Conservation (phyloP, 2,113 vertebrate species). For the Grallaria varia region DNA sequence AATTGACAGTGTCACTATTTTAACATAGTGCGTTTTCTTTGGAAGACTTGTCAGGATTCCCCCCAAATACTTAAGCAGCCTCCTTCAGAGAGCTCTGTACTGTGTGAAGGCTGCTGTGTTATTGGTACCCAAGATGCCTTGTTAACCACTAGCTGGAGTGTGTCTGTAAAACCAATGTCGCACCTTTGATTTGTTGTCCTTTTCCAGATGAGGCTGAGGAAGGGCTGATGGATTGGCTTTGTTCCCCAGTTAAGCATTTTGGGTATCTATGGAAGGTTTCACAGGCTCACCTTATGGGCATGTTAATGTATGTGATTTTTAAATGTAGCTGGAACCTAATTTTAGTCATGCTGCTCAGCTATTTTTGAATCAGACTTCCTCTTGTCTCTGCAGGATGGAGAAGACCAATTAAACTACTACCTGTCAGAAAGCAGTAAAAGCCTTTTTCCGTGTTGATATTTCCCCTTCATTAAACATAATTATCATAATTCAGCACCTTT, state of each 20-base stretch:
- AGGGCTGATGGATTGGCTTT: neutral
- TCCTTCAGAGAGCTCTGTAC: neutral
- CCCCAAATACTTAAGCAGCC: neutral
- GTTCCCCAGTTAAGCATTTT: neutral
- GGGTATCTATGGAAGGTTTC: neutral
- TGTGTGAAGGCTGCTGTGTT: neutral
- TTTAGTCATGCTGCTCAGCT: neutral
- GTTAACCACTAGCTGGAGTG: accelerated
- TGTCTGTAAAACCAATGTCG: neutral
- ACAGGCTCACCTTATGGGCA: neutral
- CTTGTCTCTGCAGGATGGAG: neutral
- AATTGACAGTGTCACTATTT: neutral
- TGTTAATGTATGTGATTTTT: neutral
- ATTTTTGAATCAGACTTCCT: neutral
- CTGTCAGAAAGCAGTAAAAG: neutral
- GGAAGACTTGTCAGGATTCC: neutral
- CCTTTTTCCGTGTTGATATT: neutral
- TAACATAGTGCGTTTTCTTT: neutral
- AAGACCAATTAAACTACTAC: neutral
- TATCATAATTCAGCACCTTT: neutral
- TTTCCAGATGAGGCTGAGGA: neutral
- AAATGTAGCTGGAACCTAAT: neutral
- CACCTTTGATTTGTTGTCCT: neutral
- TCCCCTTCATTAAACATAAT: constrained; percentile 8
- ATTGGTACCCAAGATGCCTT: neutral